Conservation (phyloP, 2,797 vertebrate species). For the Amazona finschi region DNA sequence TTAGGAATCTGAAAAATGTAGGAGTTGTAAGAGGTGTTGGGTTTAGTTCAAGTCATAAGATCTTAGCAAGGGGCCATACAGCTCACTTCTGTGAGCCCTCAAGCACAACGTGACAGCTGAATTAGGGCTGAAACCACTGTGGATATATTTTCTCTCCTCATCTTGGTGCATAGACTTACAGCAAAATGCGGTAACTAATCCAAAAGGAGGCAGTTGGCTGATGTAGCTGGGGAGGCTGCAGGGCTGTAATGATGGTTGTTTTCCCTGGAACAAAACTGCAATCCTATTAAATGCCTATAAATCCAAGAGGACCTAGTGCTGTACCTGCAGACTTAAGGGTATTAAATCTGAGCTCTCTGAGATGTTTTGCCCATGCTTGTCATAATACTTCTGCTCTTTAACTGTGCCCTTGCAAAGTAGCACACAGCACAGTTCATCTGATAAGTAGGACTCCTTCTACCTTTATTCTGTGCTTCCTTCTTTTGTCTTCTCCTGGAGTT, state of each 20-base stretch:
- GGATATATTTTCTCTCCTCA: background rate
- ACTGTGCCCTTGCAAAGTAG: background rate
- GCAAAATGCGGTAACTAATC: background rate
- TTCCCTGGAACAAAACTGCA: background rate
- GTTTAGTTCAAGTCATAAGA: background rate
- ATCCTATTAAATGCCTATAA: background rate
- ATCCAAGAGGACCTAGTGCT: background rate
- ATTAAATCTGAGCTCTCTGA: background rate
- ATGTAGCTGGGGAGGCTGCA: background rate
- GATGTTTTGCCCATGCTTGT: background rate
- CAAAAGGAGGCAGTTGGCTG: background rate
- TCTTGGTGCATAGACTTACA: background rate
- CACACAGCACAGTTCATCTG: background rate
- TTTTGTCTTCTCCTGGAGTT: background rate
- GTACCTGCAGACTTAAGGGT: background rate
- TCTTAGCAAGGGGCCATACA: background rate
- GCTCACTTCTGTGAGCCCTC: background rate
- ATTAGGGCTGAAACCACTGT: background rate
- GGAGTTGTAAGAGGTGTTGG: background rate
- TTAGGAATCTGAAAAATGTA: background rate
- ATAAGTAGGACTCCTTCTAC: background rate
- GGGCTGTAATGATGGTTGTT: background rate
- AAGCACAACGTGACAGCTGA: background rate
- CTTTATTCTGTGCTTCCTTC: background rate
- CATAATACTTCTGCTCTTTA: background rate